Evolutionary conservation across 2,113 vertebrate species (phyloP), one percentile per base, ranked within the genome.

Genomic region (Equus przewalskii): DNA sequence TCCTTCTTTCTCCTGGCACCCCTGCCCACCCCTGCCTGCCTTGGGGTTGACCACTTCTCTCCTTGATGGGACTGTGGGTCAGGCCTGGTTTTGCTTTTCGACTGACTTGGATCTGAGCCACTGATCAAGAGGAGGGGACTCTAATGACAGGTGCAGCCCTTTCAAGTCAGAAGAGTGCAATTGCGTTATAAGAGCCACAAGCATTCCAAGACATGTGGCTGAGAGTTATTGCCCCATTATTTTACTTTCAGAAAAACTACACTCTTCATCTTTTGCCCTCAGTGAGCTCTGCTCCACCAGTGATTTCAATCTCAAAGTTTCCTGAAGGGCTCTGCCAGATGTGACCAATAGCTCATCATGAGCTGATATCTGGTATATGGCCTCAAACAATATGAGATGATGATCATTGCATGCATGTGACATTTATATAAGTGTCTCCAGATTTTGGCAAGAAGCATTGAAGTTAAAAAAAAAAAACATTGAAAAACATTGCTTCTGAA

Each of bases 171-270:
- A 65, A 85, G 46, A 60, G 33, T 81, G 82, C 3, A 93, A 91
- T 72, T 83, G 41, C n/a, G 46, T 70, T 76, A 18, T 69, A 96
- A 93, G 54, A 44, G 33, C 46, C 0, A 1, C 6, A 6, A 65
- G 18, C 51, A 86, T 75, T 56, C n/a, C 1, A 97, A 98, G 84
- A 88, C 84, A 96, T 97, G 98, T 97, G 95, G 81, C 94, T 81
- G 96, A 99, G 98, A 98, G 87, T 98, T 98, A 98, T 98, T 96
- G 97, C 91, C 91, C 91, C 97, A 98, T 99, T 97, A 98, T 97
- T 99, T 99, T 96, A 98, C 98, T 91, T 98, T 99, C 98, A 98
- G 98, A 98, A 98, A 98, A 99, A 97, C 94, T 98, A 88, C 96
- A 91, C 94, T 75, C 49, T 85, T 49, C 96, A 75, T 97, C 97